Evolutionary conservation across 2,113 vertebrate species (phyloP).

Genomic region (Picathartes gymnocephalus): DNA sequence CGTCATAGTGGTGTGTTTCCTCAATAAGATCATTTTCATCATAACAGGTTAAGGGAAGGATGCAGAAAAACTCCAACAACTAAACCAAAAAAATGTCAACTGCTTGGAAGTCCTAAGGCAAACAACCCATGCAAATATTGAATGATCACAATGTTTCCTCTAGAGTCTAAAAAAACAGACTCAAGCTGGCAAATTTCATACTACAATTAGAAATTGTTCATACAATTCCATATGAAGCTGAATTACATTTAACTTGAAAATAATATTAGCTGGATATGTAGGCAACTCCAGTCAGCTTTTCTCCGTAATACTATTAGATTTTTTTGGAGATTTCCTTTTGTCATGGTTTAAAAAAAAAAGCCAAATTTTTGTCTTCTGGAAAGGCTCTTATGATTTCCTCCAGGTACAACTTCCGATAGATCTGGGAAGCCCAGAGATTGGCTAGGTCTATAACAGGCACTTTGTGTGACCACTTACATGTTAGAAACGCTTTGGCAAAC

Average conservation of each 20-base stretch:
- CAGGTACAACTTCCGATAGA: no score
- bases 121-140: neutral
- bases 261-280: neutral
- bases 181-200: neutral
- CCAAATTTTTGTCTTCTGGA: no score
- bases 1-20: accelerated
- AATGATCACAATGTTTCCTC: neutral
- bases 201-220: neutral
- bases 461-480: no score
- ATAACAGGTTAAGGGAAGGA: neutral
- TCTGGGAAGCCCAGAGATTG: no score
- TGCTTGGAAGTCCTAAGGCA: neutral
- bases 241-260: neutral
- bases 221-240: neutral
- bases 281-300: neutral
- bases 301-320: neutral
- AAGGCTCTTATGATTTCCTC: no score
- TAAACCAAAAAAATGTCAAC: neutral
- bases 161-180: neutral
- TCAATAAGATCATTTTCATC: neutral
- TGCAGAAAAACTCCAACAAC: neutral
- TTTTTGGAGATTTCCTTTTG: neutral
- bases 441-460: no score
- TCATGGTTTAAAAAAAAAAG: no score
- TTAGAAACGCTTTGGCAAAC: no score